Evolutionary conservation across 2,797 vertebrate genomes (phyloP).

Genomic region (Melanotaenia nigrans): DNA sequence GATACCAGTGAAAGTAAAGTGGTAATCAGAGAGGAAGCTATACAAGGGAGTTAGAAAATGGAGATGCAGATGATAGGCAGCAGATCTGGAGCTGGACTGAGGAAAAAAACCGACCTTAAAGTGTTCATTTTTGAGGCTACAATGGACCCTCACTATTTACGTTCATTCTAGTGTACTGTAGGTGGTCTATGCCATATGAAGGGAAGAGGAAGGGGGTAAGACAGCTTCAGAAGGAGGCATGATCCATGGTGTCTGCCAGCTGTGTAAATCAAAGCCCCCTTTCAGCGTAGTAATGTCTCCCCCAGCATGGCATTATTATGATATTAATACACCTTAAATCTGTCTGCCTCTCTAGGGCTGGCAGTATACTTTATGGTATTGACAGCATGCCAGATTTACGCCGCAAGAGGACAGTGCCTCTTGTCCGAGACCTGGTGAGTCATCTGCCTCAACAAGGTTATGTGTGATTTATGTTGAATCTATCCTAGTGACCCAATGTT

Average conservation of each 20-base stretch:
- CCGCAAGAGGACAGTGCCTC: conserved; percentile 94
- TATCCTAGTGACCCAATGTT: conserved; percentile 59
- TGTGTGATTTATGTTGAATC: conserved; percentile 73
- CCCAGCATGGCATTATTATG: conserved; percentile 82
- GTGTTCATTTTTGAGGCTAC: conserved; percentile 8
- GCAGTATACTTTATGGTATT: conserved; percentile 94
- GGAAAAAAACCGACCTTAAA: conserved; percentile 6
- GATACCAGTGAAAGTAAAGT: conserved; percentile 61
- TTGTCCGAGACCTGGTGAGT: conserved; percentile 98
- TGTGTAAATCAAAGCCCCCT: conserved; percentile 80
- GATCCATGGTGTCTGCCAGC: conserved; percentile 65
- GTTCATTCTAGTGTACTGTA: neutral
- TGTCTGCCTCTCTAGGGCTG: conserved; percentile 86
- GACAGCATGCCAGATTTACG: conserved; percentile 99
- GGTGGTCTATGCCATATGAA: conserved; percentile 30
- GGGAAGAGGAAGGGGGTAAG: conserved; percentile 41
- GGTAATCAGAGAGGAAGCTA: conserved; percentile 19
- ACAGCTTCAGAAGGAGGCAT: conserved; percentile 63
- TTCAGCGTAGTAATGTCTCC: conserved; percentile 74
- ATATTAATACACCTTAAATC: conserved; percentile 87
- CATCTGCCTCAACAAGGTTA: conserved; percentile 77
- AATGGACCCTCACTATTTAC: neutral
- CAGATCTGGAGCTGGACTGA: conserved; percentile 6
- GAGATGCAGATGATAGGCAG: conserved; percentile 7
- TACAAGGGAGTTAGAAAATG: conserved; percentile 30